Evolutionary conservation across 2,888 invertebrate genomes (phyloP).

Genomic region (Leucoma salicis): DNA sequence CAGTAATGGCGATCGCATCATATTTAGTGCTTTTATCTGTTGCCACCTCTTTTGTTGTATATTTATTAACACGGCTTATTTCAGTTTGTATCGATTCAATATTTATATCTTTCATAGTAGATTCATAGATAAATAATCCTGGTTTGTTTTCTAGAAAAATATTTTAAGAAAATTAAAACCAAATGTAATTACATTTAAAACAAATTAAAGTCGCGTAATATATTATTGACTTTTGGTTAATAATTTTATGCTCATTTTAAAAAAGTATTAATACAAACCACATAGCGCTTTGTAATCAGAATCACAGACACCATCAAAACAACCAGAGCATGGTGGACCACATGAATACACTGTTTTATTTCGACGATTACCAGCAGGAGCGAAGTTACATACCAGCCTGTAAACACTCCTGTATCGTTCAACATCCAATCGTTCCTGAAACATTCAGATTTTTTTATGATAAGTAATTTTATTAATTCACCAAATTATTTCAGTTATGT

Average conservation of each 20-base stretch:
- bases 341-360: conserved; percentile 51
- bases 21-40: conserved; percentile 1
- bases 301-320: conserved; percentile 51
- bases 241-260: too few relatives aligned
- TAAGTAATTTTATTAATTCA: neutral
- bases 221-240: too few relatives aligned
- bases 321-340: conserved; percentile 59
- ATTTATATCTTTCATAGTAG: conserved; percentile 4
- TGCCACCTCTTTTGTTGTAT: conserved; percentile 1
- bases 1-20: conserved; percentile 4
- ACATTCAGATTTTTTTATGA: neutral
- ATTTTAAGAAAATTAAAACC: too few relatives aligned
- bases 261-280: too few relatives aligned
- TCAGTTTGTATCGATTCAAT: neutral
- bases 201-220: too few relatives aligned
- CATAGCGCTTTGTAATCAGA: conserved; percentile 49
- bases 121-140: neutral
- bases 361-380: conserved; percentile 56
- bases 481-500: too few relatives aligned
- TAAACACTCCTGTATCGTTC: conserved; percentile 53
- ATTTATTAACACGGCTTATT: neutral
- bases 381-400: conserved; percentile 70
- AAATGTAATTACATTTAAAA: too few relatives aligned
- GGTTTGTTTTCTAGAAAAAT: conserved; percentile 4
- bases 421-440: conserved; percentile 43